Conservation (phyloP, 2,797 vertebrate species). For the Chromis chromis region DNA sequence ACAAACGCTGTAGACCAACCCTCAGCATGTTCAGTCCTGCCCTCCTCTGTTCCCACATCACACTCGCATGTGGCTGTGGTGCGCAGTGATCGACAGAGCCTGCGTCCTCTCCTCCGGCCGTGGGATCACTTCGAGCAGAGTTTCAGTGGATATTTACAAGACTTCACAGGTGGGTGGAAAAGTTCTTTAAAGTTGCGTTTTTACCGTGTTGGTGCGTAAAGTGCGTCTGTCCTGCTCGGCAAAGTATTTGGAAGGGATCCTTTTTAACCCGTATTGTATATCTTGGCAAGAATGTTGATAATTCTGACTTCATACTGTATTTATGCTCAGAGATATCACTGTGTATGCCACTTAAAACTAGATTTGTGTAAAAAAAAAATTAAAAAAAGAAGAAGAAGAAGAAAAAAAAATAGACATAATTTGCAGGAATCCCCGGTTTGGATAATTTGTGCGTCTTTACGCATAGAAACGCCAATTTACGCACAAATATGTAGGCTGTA, state of each 20-base stretch:
- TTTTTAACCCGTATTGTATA: too few relatives aligned
- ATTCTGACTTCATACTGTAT: neutral
- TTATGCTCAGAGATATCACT: neutral
- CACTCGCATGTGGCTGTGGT: slow-evolving; percentile 44
- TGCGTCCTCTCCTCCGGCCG: slow-evolving; percentile 24
- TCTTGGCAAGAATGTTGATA: neutral
- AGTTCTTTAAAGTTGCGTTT: neutral
- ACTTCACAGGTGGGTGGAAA: slow-evolving; percentile 54
- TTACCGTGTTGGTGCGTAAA: neutral
- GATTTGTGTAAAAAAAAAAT: neutral
- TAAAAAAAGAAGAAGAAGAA: too few relatives aligned
- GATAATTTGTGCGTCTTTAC: slow-evolving; percentile 1
- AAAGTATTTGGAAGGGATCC: neutral
- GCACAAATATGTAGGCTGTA: neutral
- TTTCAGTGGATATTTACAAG: slow-evolving; percentile 35
- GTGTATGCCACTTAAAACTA: neutral
- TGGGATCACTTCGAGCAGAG: neutral
- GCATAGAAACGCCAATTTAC: slow-evolving; percentile 15
- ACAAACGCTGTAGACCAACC: slow-evolving; percentile 59
- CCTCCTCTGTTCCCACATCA: slow-evolving; percentile 53
- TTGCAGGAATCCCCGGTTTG: neutral
- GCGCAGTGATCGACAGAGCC: slow-evolving; percentile 35
- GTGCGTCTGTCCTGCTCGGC: neutral
- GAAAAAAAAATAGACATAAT: neutral
- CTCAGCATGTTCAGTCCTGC: slow-evolving; percentile 74